Conservation (phyloP, 1,140 invertebrate genomes). For the Cataglyphis hispanica region DNA sequence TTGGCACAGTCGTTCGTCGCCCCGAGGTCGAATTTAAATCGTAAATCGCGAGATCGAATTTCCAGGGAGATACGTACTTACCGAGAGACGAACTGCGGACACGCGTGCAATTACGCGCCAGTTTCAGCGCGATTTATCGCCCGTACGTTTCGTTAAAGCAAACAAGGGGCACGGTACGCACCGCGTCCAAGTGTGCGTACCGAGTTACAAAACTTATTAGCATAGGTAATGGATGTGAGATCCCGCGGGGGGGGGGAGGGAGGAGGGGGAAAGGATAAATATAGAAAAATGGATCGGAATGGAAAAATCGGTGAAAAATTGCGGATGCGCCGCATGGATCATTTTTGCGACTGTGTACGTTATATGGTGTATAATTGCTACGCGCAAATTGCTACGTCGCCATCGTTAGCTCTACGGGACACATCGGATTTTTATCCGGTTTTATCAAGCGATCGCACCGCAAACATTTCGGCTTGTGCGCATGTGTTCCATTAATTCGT, state of each 20-base stretch:
- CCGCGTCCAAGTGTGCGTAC: background rate
- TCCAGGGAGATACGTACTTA: slow-evolving; percentile 25
- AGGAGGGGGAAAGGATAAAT: too few species aligned
- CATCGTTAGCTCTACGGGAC: slow-evolving; percentile 10
- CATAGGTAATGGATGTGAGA: slow-evolving; percentile 42
- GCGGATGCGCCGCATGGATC: background rate
- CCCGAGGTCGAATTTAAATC: slow-evolving; percentile 12
- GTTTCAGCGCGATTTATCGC: slow-evolving; percentile 46
- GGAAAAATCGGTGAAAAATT: slow-evolving; percentile 28
- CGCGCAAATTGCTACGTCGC: slow-evolving; percentile 23
- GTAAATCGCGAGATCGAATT: slow-evolving; percentile 18
- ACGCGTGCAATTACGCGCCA: slow-evolving; percentile 35
- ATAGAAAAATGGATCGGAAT: slow-evolving; percentile 8
- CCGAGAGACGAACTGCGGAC: slow-evolving; percentile 29
- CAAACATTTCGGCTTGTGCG: slow-evolving; percentile 9
- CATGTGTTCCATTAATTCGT: slow-evolving; percentile 14
- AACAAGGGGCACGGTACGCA: slow-evolving; percentile 38
- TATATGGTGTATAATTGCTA: background rate
- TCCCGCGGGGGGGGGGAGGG: background rate
- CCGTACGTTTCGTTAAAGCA: slow-evolving; percentile 44
- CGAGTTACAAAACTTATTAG: slow-evolving; percentile 58
- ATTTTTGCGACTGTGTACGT: background rate
- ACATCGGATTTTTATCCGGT: slow-evolving; percentile 38
- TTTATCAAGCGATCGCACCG: slow-evolving; percentile 24
- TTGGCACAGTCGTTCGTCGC: background rate